Conservation (phyloP, 2,113 vertebrate genomes). For the Excalfactoria chinensis region DNA sequence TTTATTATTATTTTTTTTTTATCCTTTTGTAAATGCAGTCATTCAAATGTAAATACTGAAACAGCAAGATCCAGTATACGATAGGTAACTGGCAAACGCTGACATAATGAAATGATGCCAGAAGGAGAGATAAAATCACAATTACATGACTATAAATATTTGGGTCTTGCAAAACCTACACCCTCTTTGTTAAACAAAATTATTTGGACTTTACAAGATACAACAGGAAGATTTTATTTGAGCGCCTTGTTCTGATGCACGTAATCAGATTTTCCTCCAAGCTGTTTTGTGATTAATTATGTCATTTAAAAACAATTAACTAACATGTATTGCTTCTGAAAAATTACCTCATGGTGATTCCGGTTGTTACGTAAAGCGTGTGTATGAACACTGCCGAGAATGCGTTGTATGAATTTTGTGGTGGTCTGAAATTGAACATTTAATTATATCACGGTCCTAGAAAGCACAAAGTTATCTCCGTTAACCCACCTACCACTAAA, state of each 20-base stretch:
- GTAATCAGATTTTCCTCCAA: background rate
- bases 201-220: background rate
- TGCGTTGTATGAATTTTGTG: background rate
- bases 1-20: slow-evolving; percentile 22
- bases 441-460: background rate
- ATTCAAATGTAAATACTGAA: slow-evolving; percentile 19
- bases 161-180: background rate
- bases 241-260: background rate
- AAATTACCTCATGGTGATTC: background rate
- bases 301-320: background rate
- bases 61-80: background rate
- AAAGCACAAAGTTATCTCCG: background rate
- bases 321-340: background rate
- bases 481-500: background rate
- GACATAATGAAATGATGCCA: slow-evolving; percentile 1
- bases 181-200: background rate
- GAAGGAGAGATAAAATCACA: slow-evolving; percentile 25
- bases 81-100: background rate
- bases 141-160: background rate
- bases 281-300: background rate
- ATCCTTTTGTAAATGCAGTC: slow-evolving; percentile 21
- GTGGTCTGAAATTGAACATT: background rate
- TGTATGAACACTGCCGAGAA: background rate
- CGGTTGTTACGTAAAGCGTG: background rate
- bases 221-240: background rate